Conservation (phyloP, 2,113 vertebrate species). For the Chamaea fasciata region DNA sequence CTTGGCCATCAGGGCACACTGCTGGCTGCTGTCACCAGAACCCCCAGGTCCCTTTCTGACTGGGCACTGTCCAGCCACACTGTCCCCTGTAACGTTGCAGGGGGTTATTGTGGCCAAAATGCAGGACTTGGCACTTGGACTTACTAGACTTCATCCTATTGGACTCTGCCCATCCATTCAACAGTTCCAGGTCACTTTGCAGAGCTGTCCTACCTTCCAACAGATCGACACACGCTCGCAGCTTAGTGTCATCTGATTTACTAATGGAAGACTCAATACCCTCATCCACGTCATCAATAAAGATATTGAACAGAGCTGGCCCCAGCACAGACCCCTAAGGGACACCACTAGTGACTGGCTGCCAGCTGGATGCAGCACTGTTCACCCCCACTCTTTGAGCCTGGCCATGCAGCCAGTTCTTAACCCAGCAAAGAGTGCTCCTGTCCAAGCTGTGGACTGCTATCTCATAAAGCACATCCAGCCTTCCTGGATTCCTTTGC, state of each 20-base stretch:
- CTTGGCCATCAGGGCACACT: background rate
- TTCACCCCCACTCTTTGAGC: background rate
- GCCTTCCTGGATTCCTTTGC: background rate
- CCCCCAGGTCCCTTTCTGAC: background rate
- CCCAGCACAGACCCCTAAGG: background rate
- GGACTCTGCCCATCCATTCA: background rate
- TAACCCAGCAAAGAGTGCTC: background rate
- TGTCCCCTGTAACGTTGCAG: rapidly evolving
- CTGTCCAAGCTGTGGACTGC: background rate
- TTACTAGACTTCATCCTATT: background rate
- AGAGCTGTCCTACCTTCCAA: background rate
- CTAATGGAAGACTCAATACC: background rate
- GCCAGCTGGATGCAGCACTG: background rate
- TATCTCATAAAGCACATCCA: background rate
- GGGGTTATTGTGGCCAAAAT: background rate
- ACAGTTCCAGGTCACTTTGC: background rate
- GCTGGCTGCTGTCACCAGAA: background rate
- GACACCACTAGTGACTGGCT: background rate
- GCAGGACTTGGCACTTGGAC: background rate
- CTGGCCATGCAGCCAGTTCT: background rate
- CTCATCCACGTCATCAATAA: background rate
- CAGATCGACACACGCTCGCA: background rate
- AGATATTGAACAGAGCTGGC: background rate
- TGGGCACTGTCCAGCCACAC: background rate
- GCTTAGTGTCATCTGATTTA: background rate